Evolutionary conservation across 2,113 vertebrate species (phyloP).

Genomic region (Ptyas mucosa): DNA sequence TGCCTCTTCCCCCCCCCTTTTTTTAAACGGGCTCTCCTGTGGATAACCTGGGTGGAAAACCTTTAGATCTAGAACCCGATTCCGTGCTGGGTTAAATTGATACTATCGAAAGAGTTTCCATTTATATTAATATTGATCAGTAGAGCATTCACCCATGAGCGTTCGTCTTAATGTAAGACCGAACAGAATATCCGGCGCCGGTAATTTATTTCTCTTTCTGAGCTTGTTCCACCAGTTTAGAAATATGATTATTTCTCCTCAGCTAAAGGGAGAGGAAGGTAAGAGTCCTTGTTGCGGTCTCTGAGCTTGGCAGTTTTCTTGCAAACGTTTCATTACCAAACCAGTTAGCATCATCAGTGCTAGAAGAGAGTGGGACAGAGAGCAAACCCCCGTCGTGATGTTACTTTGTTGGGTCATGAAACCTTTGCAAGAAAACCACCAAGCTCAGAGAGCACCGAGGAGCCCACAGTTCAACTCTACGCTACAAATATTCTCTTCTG

Average conservation of each 20-base stretch:
- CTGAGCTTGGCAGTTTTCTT: not conserved
- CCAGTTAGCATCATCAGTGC: no score
- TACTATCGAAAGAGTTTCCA: not conserved
- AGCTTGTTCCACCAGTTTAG: not conserved
- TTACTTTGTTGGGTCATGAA: not conserved
- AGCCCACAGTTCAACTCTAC: not conserved
- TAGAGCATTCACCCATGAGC: not conserved
- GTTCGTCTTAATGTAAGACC: not conserved
- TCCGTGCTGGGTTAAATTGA: not conserved
- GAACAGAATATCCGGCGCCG: not conserved
- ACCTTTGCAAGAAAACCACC: not conserved
- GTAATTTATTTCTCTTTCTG: not conserved
- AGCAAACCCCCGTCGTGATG: no score
- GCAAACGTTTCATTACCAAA: not conserved
- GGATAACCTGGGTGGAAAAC: not conserved
- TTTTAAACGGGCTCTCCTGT: not conserved
- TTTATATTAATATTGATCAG: not conserved
- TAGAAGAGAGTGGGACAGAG: not conserved
- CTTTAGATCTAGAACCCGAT: not conserved
- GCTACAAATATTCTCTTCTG: not conserved
- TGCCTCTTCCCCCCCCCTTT: not conserved
- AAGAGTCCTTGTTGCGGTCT: not conserved
- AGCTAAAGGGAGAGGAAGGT: not conserved
- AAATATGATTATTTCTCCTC: not conserved
- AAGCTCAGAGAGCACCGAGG: not conserved